phyloP scores from a whole-genome alignment of 2,113 vertebrate genomes.

The Rutilus rutilus region DNA sequence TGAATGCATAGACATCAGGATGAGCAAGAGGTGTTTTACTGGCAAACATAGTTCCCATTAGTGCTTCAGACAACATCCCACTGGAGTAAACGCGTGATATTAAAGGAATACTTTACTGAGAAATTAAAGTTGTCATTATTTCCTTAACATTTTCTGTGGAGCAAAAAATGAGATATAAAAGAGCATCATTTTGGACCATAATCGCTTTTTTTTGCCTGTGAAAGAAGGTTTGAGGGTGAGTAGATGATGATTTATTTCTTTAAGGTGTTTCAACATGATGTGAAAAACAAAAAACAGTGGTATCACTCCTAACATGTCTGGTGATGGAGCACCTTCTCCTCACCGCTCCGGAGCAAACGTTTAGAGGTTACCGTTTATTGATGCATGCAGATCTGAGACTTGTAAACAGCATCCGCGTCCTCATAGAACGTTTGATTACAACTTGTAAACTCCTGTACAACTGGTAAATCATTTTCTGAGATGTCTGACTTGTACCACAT shows the following conservation, averaged over 20 bases:
- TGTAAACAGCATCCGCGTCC: no score
- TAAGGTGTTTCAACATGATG: not conserved
- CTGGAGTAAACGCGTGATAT: not conserved
- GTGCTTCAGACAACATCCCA: not conserved
- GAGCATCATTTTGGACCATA: no score
- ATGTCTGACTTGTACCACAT: no score
- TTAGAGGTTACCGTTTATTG: not conserved
- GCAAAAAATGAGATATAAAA: no score
- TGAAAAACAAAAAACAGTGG: not conserved
- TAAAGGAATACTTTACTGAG: not conserved
- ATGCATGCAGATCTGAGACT: no score
- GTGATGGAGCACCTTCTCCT: not conserved
- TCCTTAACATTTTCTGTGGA: not conserved
- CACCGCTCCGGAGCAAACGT: not conserved
- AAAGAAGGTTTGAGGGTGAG: no score
- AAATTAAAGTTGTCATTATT: not conserved
- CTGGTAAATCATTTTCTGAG: no score
- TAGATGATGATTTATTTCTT: not conserved
- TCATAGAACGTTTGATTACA: no score
- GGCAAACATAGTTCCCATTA: slow-evolving; percentile 12
- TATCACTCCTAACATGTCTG: no score
- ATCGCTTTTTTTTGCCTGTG: not conserved
- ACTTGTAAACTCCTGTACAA: no score
- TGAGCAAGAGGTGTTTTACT: not conserved
- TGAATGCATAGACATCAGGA: not conserved